Base-by-base conservation (phyloP, 2,797 vertebrate genomes). In the Lutjanus campechanus region DNA sequence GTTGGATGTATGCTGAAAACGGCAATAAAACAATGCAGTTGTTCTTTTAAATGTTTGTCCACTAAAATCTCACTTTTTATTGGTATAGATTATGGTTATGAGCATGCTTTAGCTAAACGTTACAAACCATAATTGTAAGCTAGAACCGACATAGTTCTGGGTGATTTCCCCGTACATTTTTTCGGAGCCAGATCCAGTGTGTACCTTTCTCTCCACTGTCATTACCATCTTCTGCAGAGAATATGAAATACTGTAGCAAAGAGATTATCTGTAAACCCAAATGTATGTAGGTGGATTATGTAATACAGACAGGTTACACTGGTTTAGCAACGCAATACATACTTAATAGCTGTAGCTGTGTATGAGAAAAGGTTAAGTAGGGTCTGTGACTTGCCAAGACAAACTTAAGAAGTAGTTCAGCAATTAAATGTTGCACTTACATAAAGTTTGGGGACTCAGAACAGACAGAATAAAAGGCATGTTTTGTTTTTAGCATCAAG, bases 11-110 rank as follows among this genome's bases (percentile, higher is more conserved):
- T n/a, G n/a, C n/a, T n/a, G n/a, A n/a, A n/a, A n/a, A n/a, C n/a
- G n/a, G 93, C 94, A 96, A 96, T 95, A 94, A 95, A 95, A 93
- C 88, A 84, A 92, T 92, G 90, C 92, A 93, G 91, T 70, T 60
- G 46, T 36, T 65, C 47, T 51, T 69, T 69, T 85, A 84, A 71
- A 8, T 17, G n/a, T 76, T 56, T 77, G 50, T 58, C 11, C 20
- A 29, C 41, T 47, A 13, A 47, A 72, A 22, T 7, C 17, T 68
- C 11, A 20, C 12, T 77, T 70, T 74, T 44, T 29, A 11, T n/a
- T 54, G 13, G 1, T 41, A 12, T 54, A 20, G 12, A 6, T 46
- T 17, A 2, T 65, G 19, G 1, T 77, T 51, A 17, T 53, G 9
- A 56, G 13, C 1, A 25, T 2, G 16, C 20, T 47, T 69, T 40